phyloP scores from a whole-genome alignment of 1,140 invertebrate species.

The Drosophila rhopaloa region DNA sequence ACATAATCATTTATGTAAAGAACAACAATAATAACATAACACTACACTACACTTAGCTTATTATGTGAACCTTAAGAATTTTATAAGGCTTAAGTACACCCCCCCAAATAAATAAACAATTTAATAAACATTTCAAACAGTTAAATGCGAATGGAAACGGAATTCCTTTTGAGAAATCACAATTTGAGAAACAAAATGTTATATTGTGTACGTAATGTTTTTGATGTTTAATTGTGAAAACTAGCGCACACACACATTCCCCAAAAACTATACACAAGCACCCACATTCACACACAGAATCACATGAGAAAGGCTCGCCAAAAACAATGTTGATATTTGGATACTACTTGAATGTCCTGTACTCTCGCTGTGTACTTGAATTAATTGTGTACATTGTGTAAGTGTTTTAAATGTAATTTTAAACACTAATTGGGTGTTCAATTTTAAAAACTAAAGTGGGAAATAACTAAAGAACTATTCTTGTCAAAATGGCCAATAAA shows the following conservation, averaged over 20 bases:
- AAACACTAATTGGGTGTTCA: slow-evolving; percentile 54
- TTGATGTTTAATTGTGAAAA: slow-evolving; percentile 58
- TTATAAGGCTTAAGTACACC: slow-evolving; percentile 60
- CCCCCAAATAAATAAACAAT: slow-evolving; percentile 34
- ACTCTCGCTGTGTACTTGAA: slow-evolving; percentile 17
- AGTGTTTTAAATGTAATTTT: slow-evolving; percentile 66
- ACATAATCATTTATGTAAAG: slow-evolving; percentile 53
- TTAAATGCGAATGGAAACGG: slow-evolving; percentile 20
- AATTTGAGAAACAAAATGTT: slow-evolving; percentile 37
- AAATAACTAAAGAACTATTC: slow-evolving; percentile 76
- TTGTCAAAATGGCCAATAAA: slow-evolving; percentile 84
- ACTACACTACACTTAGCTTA: slow-evolving; percentile 56
- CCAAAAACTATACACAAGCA: slow-evolving; percentile 18
- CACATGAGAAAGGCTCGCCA: slow-evolving; percentile 9
- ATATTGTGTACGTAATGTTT: slow-evolving; percentile 53
- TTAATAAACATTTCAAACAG: slow-evolving; percentile 52
- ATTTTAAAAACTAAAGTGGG: slow-evolving; percentile 43
- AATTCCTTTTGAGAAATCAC: slow-evolving; percentile 39
- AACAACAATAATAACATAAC: slow-evolving; percentile 22
- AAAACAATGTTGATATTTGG: slow-evolving; percentile 51
- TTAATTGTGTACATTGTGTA: slow-evolving; percentile 62
- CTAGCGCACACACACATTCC: slow-evolving; percentile 61
- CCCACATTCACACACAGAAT: not conserved
- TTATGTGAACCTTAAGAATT: slow-evolving; percentile 69
- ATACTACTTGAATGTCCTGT: slow-evolving; percentile 21